Evolutionary conservation across 2,113 vertebrate genomes (phyloP).

Genomic region (Mormyrus iriodes): DNA sequence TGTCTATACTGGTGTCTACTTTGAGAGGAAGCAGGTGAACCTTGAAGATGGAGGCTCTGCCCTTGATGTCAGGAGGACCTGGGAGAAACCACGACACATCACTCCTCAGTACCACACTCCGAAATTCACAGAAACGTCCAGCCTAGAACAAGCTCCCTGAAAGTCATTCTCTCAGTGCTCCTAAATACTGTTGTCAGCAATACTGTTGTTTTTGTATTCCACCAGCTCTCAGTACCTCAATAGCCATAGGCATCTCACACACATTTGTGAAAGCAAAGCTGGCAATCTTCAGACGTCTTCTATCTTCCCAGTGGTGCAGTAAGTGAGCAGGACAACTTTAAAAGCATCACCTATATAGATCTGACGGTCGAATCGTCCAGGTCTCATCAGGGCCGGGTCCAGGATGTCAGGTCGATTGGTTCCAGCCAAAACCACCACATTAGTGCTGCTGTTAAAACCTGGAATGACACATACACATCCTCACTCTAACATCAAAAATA

Average conservation of each 20-base stretch:
- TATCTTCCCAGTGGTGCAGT: neutral
- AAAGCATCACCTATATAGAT: constrained; percentile 62
- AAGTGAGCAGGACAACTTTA: neutral
- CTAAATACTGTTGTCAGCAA: neutral
- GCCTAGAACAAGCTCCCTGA: neutral
- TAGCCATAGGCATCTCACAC: neutral
- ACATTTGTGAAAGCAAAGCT: neutral
- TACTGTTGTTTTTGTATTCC: neutral
- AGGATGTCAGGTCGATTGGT: constrained; percentile 67
- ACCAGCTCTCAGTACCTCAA: neutral
- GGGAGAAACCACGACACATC: neutral
- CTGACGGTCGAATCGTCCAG: constrained; percentile 69
- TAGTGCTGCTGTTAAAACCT: constrained; percentile 70
- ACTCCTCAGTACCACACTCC: neutral
- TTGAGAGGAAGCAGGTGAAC: constrained; percentile 68
- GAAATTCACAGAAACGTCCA: neutral
- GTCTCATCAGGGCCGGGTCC: constrained; percentile 65
- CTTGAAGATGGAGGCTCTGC: constrained; percentile 69
- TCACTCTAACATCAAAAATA: neutral
- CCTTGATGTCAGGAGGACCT: constrained; percentile 72
- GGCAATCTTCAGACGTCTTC: neutral
- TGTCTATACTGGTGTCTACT: constrained; percentile 49
- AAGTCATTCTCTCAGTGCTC: neutral
- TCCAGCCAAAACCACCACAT: constrained; percentile 65
- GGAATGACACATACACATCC: neutral